Evolutionary conservation across 1,140 invertebrate species (phyloP).

Genomic region (Zaprionus kolodkinae): DNA sequence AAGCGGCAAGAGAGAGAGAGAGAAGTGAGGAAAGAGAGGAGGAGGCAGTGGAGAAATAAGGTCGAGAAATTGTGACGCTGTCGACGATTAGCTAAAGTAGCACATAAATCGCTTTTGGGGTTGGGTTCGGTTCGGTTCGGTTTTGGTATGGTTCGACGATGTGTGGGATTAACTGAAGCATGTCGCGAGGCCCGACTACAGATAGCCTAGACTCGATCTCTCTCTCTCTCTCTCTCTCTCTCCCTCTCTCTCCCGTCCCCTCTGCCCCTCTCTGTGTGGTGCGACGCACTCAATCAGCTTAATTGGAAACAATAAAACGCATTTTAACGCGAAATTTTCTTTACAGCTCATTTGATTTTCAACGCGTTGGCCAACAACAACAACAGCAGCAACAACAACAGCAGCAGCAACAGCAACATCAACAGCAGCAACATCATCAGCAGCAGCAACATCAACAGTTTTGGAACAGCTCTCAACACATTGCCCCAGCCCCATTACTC

Average conservation of each 20-base stretch:
- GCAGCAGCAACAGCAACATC: not conserved
- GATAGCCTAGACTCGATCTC: not conserved
- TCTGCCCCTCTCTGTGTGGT: not conserved
- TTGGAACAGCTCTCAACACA: slow-evolving; percentile 26
- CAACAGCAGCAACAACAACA: slow-evolving; percentile 7
- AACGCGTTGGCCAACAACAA: slow-evolving; percentile 27
- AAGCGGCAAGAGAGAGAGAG: slow-evolving; percentile 12
- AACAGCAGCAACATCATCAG: not conserved
- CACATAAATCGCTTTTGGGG: slow-evolving; percentile 61
- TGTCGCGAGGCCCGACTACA: slow-evolving; percentile 29
- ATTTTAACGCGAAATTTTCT: slow-evolving; percentile 73
- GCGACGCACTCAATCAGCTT: slow-evolving; percentile 63
- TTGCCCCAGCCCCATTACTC: slow-evolving; percentile 42
- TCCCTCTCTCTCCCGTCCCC: too few relatives aligned
- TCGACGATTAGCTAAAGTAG: slow-evolving; percentile 66
- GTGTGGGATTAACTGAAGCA: slow-evolving; percentile 63
- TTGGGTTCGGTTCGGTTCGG: slow-evolving; percentile 34
- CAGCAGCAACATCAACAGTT: slow-evolving; percentile 29
- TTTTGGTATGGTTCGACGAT: not conserved
- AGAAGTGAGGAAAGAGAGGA: not conserved
- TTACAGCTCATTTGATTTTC: slow-evolving; percentile 74
- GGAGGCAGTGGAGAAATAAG: slow-evolving; percentile 4
- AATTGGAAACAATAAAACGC: slow-evolving; percentile 80
- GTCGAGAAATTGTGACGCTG: slow-evolving; percentile 45
- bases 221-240: not conserved